Base-by-base conservation (phyloP, 2,797 vertebrate species). In the Danio choprae region DNA sequence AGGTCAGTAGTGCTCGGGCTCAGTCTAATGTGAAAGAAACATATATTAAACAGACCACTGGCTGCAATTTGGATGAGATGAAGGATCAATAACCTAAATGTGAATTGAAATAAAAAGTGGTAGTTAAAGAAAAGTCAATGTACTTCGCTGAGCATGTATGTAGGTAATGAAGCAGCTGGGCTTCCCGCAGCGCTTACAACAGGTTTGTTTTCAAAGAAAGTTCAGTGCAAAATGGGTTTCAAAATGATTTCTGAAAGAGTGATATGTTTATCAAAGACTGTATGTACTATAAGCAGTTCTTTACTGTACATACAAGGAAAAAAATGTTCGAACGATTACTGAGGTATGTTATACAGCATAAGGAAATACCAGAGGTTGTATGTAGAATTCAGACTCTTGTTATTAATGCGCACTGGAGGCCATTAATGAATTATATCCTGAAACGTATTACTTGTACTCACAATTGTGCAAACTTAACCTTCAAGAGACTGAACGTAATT, bases 51-150 rank as follows among this genome's bases (percentile, higher is more conserved):
- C 58, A 9, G 86, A 64, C 84, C 77, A 86, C 82, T 83, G 84
- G 87, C 87, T 84, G 86, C 68, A 18, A 85, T 78, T 84, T 87
- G 80, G 89, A 90, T 89, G 87, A 88, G 82, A 82, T 36, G 83
- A 84, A 86, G 77, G 72, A 84, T 82, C 12, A 75, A 87, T 62
- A 77, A 46, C 67, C 82, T 80, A 79, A 82, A 84, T 70, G 74
- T 83, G 87, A 73, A 62, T 68, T 73, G 87, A 88, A 82, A 84
- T 18, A 73, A 75, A 84, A 87, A 91, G 89, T 87, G 88, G 86
- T 85, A 74, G 80, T 55, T 51, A 60, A 74, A 36, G 43, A 48
- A 9, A 13, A n/a, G 18, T 56, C 69, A 44, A 22, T 29, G 18
- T 40, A 58, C 79, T 75, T 70, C 87, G 89, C 85, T 90, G 88